Conservation (phyloP, 2,797 vertebrate genomes). For the Gambusia yucatana region DNA sequence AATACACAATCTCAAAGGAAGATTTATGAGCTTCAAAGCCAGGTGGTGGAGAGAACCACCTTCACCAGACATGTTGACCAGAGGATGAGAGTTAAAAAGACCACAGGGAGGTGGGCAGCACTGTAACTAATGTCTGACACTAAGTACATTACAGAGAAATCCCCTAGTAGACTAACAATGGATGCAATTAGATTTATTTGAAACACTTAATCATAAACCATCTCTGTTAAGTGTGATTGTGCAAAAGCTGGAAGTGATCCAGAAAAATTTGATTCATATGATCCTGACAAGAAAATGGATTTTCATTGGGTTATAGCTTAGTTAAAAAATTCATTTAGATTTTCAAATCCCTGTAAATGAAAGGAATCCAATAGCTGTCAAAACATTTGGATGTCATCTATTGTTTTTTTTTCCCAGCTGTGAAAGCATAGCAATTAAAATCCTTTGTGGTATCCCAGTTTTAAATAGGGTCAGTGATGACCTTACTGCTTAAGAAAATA, state of each 20-base stretch:
- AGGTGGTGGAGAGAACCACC: constrained; percentile 66
- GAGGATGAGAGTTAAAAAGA: constrained; percentile 62
- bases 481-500: not conserved
- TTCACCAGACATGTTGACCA: constrained; percentile 77
- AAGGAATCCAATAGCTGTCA: not conserved
- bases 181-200: constrained; percentile 56
- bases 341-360: constrained; percentile 9
- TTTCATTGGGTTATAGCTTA: constrained; percentile 20
- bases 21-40: constrained; percentile 72
- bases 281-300: constrained; percentile 37
- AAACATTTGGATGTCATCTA: not conserved
- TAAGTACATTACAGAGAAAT: constrained; percentile 77
- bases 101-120: constrained; percentile 63
- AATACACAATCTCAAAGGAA: constrained; percentile 31
- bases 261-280: constrained; percentile 53
- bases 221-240: constrained; percentile 65
- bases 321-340: not conserved
- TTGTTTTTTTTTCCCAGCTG: not conserved
- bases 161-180: constrained; percentile 62
- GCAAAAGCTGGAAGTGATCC: constrained; percentile 61
- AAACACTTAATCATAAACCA: constrained; percentile 52
- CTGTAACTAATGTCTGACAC: constrained; percentile 62
- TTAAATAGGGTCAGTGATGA: not conserved
- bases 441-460: not conserved
- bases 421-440: not conserved